Evolutionary conservation across 2,113 vertebrate species (phyloP).

Genomic region (Antechinus stuartii): DNA sequence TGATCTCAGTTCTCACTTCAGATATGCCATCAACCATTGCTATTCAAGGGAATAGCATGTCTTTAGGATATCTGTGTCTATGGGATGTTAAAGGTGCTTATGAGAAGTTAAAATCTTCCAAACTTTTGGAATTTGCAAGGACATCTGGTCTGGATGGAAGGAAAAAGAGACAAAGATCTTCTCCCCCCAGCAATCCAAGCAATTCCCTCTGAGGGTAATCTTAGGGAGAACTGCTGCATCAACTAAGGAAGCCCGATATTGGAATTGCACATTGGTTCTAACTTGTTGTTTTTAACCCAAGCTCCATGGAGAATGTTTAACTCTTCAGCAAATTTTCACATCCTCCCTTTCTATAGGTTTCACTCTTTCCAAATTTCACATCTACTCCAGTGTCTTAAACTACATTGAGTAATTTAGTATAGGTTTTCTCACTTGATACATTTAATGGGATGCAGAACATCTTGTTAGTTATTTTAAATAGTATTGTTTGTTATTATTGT

Average conservation of each 20-base stretch:
- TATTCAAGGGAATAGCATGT: background rate
- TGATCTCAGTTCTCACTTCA: background rate
- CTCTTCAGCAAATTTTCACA: background rate
- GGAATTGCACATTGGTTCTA: background rate
- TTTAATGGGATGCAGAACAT: background rate
- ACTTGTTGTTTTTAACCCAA: background rate
- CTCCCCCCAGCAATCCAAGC: background rate
- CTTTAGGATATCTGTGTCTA: too few species aligned
- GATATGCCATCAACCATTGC: background rate
- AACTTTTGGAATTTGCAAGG: background rate
- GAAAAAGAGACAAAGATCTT: background rate
- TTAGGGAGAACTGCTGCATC: background rate
- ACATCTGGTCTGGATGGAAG: background rate
- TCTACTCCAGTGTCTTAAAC: background rate
- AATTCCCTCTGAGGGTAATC: background rate
- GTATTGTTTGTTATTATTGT: background rate
- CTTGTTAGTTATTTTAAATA: background rate
- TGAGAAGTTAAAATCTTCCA: background rate
- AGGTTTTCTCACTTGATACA: too few species aligned
- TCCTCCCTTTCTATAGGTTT: background rate
- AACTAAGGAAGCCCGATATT: background rate
- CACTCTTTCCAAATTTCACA: background rate
- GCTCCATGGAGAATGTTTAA: background rate
- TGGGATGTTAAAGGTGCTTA: too few species aligned
- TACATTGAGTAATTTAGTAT: background rate